Base-by-base conservation (phyloP, 2,888 invertebrate species). In the Carcina quercana region DNA sequence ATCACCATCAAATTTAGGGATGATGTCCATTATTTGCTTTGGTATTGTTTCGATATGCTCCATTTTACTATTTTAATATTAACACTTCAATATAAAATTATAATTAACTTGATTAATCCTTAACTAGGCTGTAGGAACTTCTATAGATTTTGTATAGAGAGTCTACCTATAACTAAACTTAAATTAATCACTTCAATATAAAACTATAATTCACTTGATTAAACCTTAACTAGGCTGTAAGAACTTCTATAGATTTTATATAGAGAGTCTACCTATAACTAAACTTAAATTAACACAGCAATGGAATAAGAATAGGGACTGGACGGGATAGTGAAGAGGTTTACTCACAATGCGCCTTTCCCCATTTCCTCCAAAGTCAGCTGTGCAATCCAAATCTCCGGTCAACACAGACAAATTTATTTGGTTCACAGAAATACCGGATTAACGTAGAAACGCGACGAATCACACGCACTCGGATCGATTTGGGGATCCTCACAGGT, bases 1-100 rank as follows among this genome's bases (percentile, higher is more conserved):
- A 25, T 25, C 17, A 1, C 30, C 30, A 10, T 24, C 24, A 25
- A 30, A 30, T 15, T 15, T 30, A 6, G 30, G 30, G 7, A 30
- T 25, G 5, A 30, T 24, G 4, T 25, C 13, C 12, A 30, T 8
- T 2, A 15, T 13, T 24, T 30, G 22, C 22, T 3, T 15, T 5
- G 30, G 30, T n/a, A 29, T 30, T 15, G 30, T 11, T 8, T n/a
- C 3, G 3, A 30, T 24, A 4, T 22, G 5, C 10, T 30, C 7
- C 15, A 30, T 30, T 30, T 30, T 30, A 12, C 10, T 5, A 10
- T 13, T 10, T 20, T 10, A 17, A 5, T 12, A 14, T 30, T 30
- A 30, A 1, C 10, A 25, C 8, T 25, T 25, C 6, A 10, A 24
- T 10, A 24, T 24, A 24, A 24, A 7, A 24, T 10, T 10, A 6